A percentile compares a stretch with the other conserved stretches of the same genome.
Conservation (phyloP, 1,140 invertebrate genomes). For the Caerostris darwini region DNA sequence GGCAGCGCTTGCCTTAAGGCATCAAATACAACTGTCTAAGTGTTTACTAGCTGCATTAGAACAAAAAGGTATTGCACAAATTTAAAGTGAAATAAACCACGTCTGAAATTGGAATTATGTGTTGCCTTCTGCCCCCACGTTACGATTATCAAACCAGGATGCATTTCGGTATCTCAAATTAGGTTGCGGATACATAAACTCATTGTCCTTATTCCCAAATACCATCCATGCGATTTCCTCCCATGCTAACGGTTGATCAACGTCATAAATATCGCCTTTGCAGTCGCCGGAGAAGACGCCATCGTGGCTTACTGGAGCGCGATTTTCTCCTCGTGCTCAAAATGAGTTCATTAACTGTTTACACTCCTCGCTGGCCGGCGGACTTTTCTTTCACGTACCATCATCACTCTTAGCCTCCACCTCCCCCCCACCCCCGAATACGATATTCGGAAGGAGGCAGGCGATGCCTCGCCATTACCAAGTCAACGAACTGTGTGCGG, state of each 20-base stretch:
- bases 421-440: neutral
- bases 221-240: neutral
- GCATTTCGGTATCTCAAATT: too few species aligned
- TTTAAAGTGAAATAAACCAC: too few species aligned
- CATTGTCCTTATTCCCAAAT: neutral
- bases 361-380: conserved; percentile 9
- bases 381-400: conserved; percentile 40
- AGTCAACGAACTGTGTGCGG: conserved; percentile 36
- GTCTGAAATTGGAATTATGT: too few species aligned
- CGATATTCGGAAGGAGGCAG: conserved; percentile 30
- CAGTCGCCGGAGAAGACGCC: conserved; percentile 44
- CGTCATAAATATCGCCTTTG: conserved; percentile 47
- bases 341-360: conserved; percentile 64
- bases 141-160: too few species aligned
- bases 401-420: conserved; percentile 5
- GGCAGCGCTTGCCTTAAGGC: too few species aligned
- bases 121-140: too few species aligned
- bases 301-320: conserved; percentile 44
- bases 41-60: too few species aligned
- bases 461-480: neutral
- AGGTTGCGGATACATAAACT: neutral
- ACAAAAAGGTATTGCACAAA: too few species aligned
- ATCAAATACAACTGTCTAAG: too few species aligned
- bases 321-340: conserved; percentile 35
- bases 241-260: conserved; percentile 32